Percentiles rank a stretch among this genome's conserved stretches.
phyloP scores from a whole-genome alignment of 1,140 invertebrate species.

The Drosophila kikkawai region DNA sequence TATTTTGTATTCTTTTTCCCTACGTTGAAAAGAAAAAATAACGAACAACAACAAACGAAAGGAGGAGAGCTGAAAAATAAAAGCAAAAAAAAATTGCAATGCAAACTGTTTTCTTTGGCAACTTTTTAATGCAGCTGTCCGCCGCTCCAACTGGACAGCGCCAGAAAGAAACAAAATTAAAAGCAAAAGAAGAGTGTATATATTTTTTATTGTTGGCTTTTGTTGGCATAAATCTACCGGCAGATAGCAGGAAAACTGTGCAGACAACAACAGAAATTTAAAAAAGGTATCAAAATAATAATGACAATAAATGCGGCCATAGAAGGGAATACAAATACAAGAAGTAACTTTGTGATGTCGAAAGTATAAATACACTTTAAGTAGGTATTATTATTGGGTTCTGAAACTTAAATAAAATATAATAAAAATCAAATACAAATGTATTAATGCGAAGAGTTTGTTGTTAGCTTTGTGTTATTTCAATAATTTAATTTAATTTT shows the following conservation, averaged over 20 bases:
- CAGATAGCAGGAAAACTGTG: slow-evolving; percentile 59
- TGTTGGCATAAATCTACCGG: slow-evolving; percentile 76
- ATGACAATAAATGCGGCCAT: slow-evolving; percentile 76
- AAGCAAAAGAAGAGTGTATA: slow-evolving; percentile 52
- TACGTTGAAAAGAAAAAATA: slow-evolving; percentile 50
- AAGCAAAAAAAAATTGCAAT: slow-evolving; percentile 73
- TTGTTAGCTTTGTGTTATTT: not conserved
- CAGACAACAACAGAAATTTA: slow-evolving; percentile 35
- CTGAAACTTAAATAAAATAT: not conserved
- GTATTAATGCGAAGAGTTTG: not conserved
- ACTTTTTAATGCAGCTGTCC: slow-evolving; percentile 77
- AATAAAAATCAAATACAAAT: not conserved
- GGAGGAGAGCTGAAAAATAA: slow-evolving; percentile 53
- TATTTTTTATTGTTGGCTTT: slow-evolving; percentile 73
- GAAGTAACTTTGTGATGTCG: not conserved
- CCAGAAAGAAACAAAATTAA: slow-evolving; percentile 56
- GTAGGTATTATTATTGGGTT: not conserved
- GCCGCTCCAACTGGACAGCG: slow-evolving; percentile 44
- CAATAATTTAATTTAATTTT: not conserved
- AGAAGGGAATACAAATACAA: slow-evolving; percentile 33
- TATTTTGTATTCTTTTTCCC: slow-evolving; percentile 28
- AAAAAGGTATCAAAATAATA: slow-evolving; percentile 77
- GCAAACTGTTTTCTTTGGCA: slow-evolving; percentile 80
- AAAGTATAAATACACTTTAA: slow-evolving; percentile 10
- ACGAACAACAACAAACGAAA: slow-evolving; percentile 44